Conservation (phyloP, 1,140 invertebrate genomes). For the Tribolium madens region DNA sequence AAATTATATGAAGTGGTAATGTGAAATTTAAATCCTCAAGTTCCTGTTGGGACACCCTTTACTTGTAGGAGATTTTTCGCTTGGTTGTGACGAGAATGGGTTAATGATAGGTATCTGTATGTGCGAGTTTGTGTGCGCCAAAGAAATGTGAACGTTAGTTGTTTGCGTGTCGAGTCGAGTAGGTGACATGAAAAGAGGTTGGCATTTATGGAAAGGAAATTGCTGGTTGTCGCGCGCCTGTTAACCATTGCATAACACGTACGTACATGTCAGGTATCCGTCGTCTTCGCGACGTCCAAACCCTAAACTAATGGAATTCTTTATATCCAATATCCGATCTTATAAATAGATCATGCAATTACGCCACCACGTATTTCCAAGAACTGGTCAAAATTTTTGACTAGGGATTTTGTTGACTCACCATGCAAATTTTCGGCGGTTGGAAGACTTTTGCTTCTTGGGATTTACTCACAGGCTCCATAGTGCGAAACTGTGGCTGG, state of each 20-base stretch:
- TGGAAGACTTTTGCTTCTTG: slow-evolving; percentile 52
- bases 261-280: slow-evolving; percentile 48
- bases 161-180: slow-evolving; percentile 47
- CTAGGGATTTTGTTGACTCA: slow-evolving; percentile 54
- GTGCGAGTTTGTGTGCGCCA: slow-evolving; percentile 37
- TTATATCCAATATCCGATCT: slow-evolving; percentile 54
- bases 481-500: slow-evolving; percentile 3
- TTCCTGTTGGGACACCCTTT: too few species aligned
- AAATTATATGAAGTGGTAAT: too few species aligned
- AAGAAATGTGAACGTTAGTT: slow-evolving; percentile 39
- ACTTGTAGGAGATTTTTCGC: background rate
- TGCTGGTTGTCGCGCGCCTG: slow-evolving; percentile 52
- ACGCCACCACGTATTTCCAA: slow-evolving; percentile 40
- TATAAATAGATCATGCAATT: slow-evolving; percentile 46
- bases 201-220: slow-evolving; percentile 55
- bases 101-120: slow-evolving; percentile 38
- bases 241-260: slow-evolving; percentile 54
- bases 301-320: slow-evolving; percentile 54
- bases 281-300: slow-evolving; percentile 40
- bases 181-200: slow-evolving; percentile 55
- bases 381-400: background rate
- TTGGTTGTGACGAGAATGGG: background rate
- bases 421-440: slow-evolving; percentile 66
- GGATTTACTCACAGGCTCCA: slow-evolving; percentile 41
- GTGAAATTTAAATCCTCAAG: too few species aligned